Evolutionary conservation across 2,797 vertebrate genomes (phyloP), one percentile per base, ranked within the genome.

Genomic region (Alexandromys oeconomus): DNA sequence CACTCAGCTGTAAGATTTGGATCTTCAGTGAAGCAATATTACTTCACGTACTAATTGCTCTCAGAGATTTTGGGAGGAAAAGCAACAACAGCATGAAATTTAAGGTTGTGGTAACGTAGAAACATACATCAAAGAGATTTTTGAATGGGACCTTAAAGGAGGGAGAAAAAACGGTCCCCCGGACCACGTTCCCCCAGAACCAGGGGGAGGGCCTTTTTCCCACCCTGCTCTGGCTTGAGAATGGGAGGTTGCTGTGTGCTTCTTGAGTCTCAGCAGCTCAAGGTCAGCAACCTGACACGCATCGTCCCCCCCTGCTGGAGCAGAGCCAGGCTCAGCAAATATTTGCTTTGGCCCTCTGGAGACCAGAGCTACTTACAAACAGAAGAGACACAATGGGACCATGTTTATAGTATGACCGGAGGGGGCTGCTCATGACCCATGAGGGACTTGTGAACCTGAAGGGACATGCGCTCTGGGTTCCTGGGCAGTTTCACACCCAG

Each of bases 1-100:
- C 86, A 89, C 93, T 92, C 92, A 54, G 73, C 76, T 89, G n/a
- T 46, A 81, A 6, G 61, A 87, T 94, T 9, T 74, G 2, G 13
- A 19, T 3, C 37, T 40, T n/a, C 21, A 51, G 29, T 5, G 1
- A 14, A 57, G 31, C 11, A 3, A 8, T 4, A 0, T 9, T 43
- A 71, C 13, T 34, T 31, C 21, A 10, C 19, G 34, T 5, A 54
- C 37, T 14, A 40, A 54, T 67, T 54, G 31, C 29, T 67, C 34
- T 54, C 57, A 29, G 0, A 14, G 54, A 34, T 31, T 29, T 78
- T 67, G 51, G n/a, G 76, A 76, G 67, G 46, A 77, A 34, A 67
- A 54, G 14, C 40, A 15, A 78, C 77, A 61, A 37, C 46, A 34
- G 25, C 2, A 67, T 63, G 27, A 81, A 76, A 76, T 6, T 48